phyloP scores from a whole-genome alignment of 2,113 vertebrate genomes.

The Phyllostomus discolor region DNA sequence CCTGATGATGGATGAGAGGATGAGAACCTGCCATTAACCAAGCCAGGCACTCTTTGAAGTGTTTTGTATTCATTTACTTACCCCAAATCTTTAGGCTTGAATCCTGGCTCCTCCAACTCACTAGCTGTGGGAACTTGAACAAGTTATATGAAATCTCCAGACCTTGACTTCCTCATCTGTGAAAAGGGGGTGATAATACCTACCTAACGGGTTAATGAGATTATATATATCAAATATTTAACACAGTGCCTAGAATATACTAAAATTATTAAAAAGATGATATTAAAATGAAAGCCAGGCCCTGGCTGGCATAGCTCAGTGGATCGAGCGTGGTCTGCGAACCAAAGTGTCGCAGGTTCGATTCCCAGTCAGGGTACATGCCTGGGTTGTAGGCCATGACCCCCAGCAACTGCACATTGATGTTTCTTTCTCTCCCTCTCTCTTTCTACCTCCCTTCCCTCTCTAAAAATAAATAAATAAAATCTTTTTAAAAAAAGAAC shows the following conservation, averaged over 20 bases:
- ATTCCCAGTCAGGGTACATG: no score
- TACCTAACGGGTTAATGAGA: neutral
- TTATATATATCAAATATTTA: neutral
- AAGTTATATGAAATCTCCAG: neutral
- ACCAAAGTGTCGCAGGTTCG: no score
- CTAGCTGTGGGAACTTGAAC: neutral
- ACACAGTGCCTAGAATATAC: neutral
- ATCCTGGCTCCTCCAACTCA: neutral
- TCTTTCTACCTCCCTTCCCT: no score
- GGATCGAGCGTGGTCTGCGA: no score
- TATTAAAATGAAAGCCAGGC: neutral
- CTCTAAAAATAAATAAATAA: no score
- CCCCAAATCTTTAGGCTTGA: neutral
- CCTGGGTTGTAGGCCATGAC: no score
- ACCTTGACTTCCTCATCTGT: neutral
- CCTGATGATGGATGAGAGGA: neutral
- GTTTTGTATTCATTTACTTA: constrained; percentile 25
- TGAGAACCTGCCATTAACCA: neutral
- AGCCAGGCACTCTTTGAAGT: neutral
- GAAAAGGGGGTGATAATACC: neutral
- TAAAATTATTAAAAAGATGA: neutral
- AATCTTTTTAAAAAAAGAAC: no score
- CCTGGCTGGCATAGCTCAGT: no score
- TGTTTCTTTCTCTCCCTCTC: no score
- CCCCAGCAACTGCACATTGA: no score